Evolutionary conservation across 2,888 invertebrate genomes (phyloP), one percentile per base, ranked within the genome.

Genomic region (Andrena camellia): DNA sequence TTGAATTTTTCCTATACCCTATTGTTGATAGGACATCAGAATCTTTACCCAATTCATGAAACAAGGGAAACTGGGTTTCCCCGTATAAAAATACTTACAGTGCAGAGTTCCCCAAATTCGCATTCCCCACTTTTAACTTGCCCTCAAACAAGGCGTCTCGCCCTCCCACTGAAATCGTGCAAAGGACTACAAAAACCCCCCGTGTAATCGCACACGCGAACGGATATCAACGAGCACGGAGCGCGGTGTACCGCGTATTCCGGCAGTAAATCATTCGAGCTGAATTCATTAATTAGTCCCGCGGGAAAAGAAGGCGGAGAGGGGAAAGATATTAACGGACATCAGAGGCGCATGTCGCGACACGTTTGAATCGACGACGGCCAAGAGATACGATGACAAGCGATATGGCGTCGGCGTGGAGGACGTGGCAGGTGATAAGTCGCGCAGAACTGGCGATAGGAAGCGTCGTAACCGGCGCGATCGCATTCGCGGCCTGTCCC

Each of bases 381-480:
- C 10, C 35, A 13, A 6, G 6, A 57, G 33, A 20, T 48, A 29
- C 66, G 64, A 80, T 48, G 81, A 84, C 74, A 73, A 57, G 69
- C 54, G 76, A 60, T 59, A 66, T 26, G 20, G 42, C 10, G 78
- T 66, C 81, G 73, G 63, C 75, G 78, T 57, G 64, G 78, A 62
- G 79, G 73, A 67, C 72, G 78, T 68, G 64, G 57, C 86, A 82
- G 78, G 59, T 72, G 88, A 88, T 88, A 88, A 86, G 80, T 82
- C 78, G 78, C 80, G 78, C 71, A 83, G 42, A 80, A 63, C 67
- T 66, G 50, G 80, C 86, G 85, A 88, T 86, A 83, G 81, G 81
- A 88, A 87, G 79, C 81, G 85, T 88, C 72, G 80, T 84, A 82
- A 76, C 73, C 68, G 78, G 78, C 75, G 88, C 89, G 87, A 88